Base-by-base conservation (phyloP, 2,888 invertebrate genomes). In the Oscheius sp. region DNA sequence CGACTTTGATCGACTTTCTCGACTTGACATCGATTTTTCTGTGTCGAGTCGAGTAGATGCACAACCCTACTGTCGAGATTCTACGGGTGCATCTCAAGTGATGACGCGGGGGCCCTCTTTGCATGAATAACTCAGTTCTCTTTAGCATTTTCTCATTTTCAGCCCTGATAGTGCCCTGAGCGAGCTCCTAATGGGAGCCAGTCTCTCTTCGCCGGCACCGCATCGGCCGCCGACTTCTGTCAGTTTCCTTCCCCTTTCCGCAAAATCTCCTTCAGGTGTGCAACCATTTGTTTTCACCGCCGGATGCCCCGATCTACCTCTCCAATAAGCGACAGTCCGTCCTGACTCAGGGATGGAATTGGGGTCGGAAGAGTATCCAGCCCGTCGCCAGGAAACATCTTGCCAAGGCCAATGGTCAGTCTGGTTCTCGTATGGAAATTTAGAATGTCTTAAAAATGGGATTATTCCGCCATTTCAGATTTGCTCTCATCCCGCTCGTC, bases 231-330 rank as follows among this genome's bases (percentile, higher is more conserved):
- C 75, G 45, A 78, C 80, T 52, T 79, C 80, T 64, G 80, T 74
- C 29, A 23, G 63, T 45, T 45, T n/a, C n/a, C n/a, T n/a, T n/a
- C n/a, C n/a, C n/a, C n/a, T n/a, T n/a, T n/a, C n/a, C n/a, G n/a
- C n/a, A n/a, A n/a, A n/a, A n/a, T n/a, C n/a, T n/a, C n/a, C n/a
- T n/a, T n/a, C 56, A 72, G 72, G 81, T 84, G 23, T 85, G 84
- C 73, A 85, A 85, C 72, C 84, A 85, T 73, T 76, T 85, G 41
- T 85, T 85, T 74, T 81, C 84, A 35, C 79, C 84, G 7, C 77
- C 80, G 43, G 82, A 82, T 74, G 81, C 76, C 41, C 81, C 81
- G 25, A 73, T 78, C 45, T 79, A 79, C 63, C 73, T 76, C 29
- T 35, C 35, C 5, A 75, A 73, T 16, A 76, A 79, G 66, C 58